Evolutionary conservation across 2,113 vertebrate genomes (phyloP), one percentile per base, ranked within the genome.

Genomic region (Macquaria ambigua): DNA sequence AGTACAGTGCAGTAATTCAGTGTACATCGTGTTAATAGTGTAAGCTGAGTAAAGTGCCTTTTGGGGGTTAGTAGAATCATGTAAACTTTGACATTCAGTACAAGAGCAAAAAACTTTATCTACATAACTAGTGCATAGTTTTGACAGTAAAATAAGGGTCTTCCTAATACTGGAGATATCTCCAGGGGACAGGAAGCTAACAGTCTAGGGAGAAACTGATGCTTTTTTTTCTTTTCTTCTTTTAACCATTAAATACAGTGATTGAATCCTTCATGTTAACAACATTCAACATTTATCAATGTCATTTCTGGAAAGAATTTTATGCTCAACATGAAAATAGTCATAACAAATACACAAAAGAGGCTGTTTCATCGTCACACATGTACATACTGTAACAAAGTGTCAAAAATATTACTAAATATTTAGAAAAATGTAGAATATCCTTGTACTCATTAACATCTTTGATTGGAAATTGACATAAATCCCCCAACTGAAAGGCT

Each of bases 21-120:
- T 82, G 80, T 59, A 63, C 67, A 76, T 61, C 16, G 43, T 52
- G 56, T 67, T 61, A 76, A 55, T 59, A 84, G 61, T 34, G 25
- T 56, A 69, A 67, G 77, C 74, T 34, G 15, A 70, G 70, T 91
- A 93, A 92, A 90, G 87, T 88, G 86, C 87, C 56, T 76, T 79
- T 73, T 28, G 8, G 28, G 9, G 52, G 48, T 68, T 67, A 64
- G 39, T 41, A 77, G 18, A 84, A 77, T 74, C 66, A 87, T 61
- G 62, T 82, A 86, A 88, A 90, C 77, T 4, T 56, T 59, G 14
- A 74, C 75, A 67, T 78, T 79, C 59, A 82, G 68, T 66, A 53
- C 37, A 71, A 79, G 50, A 67, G 53, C 61, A 69, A 48, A 48
- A 75, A 48, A 43, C 8, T 0, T 56, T 16, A 43, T 75, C 39